Percentiles rank a stretch among this genome's conserved stretches.
phyloP scores from a whole-genome alignment of 2,888 invertebrate species.

The Sympetrum striolatum region DNA sequence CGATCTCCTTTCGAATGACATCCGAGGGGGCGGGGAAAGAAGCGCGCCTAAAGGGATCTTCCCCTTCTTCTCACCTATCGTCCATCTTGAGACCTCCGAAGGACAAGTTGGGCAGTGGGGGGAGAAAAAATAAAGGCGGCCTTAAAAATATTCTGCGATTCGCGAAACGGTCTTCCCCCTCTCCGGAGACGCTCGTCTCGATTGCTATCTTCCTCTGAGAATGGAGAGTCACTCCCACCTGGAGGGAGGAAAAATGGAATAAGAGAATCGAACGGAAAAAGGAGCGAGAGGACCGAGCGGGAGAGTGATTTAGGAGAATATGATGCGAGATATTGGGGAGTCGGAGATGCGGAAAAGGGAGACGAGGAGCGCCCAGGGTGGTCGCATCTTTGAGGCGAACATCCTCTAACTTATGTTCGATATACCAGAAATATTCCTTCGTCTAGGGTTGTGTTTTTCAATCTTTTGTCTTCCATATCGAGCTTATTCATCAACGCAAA shows the following conservation, averaged over 20 bases:
- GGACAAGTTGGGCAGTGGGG: conserved; percentile 10
- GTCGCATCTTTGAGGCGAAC: too few species aligned
- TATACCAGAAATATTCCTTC: too few species aligned
- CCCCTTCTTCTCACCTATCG: conserved; percentile 8
- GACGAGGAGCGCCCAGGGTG: too few species aligned
- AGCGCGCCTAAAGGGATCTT: background rate
- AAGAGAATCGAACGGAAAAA: background rate
- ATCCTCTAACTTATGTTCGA: too few species aligned
- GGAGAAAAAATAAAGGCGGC: conserved; percentile 12
- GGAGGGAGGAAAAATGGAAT: background rate
- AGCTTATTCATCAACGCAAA: too few species aligned
- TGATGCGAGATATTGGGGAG: background rate
- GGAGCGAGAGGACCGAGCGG: background rate
- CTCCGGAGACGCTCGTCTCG: background rate
- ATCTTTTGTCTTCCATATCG: too few species aligned
- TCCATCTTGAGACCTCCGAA: conserved; percentile 31
- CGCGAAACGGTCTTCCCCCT: conserved; percentile 4
- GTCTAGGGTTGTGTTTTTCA: too few species aligned
- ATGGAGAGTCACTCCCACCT: conserved; percentile 10
- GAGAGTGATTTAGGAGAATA: background rate
- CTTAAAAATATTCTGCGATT: conserved; percentile 40
- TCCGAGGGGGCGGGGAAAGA: background rate
- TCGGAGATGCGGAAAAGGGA: background rate
- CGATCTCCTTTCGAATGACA: conserved; percentile 29
- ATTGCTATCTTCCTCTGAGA: conserved; percentile 20